Evolutionary conservation across 2,113 vertebrate genomes (phyloP), one percentile per base, ranked within the genome.

Genomic region (Physeter macrocephalus): DNA sequence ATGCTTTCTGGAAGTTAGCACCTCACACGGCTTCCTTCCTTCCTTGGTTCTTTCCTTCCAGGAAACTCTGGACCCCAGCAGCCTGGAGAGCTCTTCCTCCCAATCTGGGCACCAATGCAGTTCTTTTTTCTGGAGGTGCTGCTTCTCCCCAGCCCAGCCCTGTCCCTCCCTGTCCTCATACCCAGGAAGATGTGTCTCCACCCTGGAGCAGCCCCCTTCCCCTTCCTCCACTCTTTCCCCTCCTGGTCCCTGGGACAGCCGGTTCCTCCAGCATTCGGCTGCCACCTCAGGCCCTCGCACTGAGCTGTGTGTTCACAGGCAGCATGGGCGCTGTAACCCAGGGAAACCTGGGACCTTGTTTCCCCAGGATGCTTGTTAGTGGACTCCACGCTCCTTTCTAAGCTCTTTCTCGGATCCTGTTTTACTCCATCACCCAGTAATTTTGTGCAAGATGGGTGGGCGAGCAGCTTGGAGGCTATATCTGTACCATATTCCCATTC

Each of bases 1-100:
- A 54, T 1, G 49, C 9, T 67, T 46, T 39, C 13, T 0, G 11
- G 12, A 36, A 20, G 9, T 1, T 11, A 20, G 17, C 3, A 9
- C 5, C 34, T 20, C 1, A 0, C 0, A 5, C 0, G 0, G 27
- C 21, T 43, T 46, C 43, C 41, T 77, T 52, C 20, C 74, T n/a
- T 94, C 46, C 57, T 5, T 34, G 31, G 29, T 6, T 81, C n/a
- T n/a, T n/a, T n/a, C n/a, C n/a, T n/a, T n/a, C n/a, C n/a, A 59
- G 57, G 72, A 41, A 74, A 20, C n/a, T 11, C 62, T 6, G 8
- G 29, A 3, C 17, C 6, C 3, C 5, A 31, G 27, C 18, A 17
- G 29, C 57, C 67, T 43, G 49, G 31, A 0, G 5, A 46, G 25
- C 17, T 23, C 49, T 23, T 39, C 27, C 67, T 49, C 14, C 67